Conservation (phyloP, 1,140 invertebrate species). For the Drosophila neocordata region DNA sequence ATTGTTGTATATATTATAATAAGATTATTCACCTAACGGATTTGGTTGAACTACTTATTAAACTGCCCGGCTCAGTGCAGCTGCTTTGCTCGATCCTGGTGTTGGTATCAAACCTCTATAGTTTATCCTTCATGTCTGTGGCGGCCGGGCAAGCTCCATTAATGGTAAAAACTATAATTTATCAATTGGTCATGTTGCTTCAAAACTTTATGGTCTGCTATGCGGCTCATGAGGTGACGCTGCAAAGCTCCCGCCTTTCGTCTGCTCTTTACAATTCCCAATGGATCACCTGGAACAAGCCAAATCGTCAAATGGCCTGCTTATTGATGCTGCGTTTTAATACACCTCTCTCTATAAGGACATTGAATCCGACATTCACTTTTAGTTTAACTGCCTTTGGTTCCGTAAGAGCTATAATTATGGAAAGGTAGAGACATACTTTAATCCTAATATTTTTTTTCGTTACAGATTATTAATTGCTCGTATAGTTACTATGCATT, state of each 20-base stretch:
- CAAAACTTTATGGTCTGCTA: conserved; percentile 79
- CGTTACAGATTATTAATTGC: conserved; percentile 62
- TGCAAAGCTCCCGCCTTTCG: conserved; percentile 49
- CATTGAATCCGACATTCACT: conserved; percentile 52
- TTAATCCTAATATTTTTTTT: conserved; percentile 4
- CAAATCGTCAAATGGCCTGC: conserved; percentile 52
- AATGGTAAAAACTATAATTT: conserved; percentile 54
- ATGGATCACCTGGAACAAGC: conserved; percentile 60
- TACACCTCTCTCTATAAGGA: conserved; percentile 40
- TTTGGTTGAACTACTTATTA: conserved; percentile 56
- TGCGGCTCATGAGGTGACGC: conserved; percentile 66
- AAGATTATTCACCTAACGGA: conserved; percentile 50
- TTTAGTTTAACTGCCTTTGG: conserved; percentile 65
- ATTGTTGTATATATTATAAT: conserved; percentile 50
- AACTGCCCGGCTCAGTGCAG: conserved; percentile 59
- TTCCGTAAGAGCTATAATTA: conserved; percentile 55
- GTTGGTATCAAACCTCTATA: conserved; percentile 70
- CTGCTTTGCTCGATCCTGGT: conserved; percentile 68
- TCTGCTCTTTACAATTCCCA: conserved; percentile 62
- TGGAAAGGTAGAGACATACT: too few species aligned
- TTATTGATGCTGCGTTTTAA: conserved; percentile 65
- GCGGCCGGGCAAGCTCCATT: conserved; percentile 27
- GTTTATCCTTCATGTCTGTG: conserved; percentile 50
- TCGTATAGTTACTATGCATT: conserved; percentile 77
- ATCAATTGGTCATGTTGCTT: conserved; percentile 66